These are phyloP conservation scores for Noctua comes DNA, from an alignment of 2,888 invertebrate species.

Conservation along the genomic window DNA sequence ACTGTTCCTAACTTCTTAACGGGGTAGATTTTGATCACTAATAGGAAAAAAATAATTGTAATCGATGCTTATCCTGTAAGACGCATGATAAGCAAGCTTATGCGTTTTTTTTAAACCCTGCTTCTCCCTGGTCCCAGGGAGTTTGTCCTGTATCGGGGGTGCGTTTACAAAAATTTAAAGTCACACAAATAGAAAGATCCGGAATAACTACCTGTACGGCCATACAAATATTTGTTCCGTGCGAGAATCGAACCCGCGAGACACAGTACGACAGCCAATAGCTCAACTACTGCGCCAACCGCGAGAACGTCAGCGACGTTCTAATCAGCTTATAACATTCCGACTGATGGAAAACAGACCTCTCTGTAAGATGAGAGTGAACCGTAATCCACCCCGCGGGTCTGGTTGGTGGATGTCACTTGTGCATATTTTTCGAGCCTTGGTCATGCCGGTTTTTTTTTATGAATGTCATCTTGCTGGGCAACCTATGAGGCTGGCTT, in stretches of 20 bases:
- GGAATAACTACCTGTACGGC: not conserved
- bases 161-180: not conserved
- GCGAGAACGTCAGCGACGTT: not conserved
- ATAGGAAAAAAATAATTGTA: not conserved
- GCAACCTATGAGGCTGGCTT: too few relatives aligned
- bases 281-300: not conserved
- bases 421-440: not conserved
- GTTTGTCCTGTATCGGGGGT: not conserved
- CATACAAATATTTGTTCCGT: not conserved
- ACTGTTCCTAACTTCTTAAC: not conserved
- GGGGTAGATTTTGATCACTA: not conserved
- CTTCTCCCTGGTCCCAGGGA: not conserved
- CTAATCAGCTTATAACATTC: not conserved
- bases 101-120: not conserved
- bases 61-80: not conserved
- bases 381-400: not conserved
- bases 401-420: not conserved
- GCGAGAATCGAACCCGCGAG: not conserved
- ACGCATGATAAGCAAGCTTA: not conserved
- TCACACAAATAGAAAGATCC: not conserved
- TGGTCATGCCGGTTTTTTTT: not conserved
- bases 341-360: not conserved
- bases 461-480: too few relatives aligned
- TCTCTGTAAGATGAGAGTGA: not conserved
- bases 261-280: not conserved